Percentiles rank a stretch among this genome's conserved stretches.
phyloP scores from a whole-genome alignment of 2,888 invertebrate genomes.

The Drosophila limbata region DNA sequence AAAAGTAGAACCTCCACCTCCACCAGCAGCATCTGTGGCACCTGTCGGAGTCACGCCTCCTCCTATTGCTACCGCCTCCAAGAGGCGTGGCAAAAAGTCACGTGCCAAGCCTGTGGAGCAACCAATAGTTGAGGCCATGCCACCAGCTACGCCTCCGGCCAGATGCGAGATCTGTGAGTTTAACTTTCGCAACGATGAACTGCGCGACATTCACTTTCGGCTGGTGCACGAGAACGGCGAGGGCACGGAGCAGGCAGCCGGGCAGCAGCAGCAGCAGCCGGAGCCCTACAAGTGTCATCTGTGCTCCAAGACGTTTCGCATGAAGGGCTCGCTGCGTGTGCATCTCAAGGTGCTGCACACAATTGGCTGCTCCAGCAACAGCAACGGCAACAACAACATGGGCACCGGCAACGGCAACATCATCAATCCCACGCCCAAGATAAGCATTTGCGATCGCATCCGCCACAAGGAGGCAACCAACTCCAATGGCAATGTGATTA shows the following conservation, averaged over 20 bases:
- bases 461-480: slow-evolving; percentile 71
- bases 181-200: slow-evolving; percentile 89
- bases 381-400: slow-evolving; percentile 21
- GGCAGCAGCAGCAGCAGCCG: slow-evolving; percentile 60
- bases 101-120: slow-evolving; percentile 46
- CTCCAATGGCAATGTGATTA: slow-evolving; percentile 8
- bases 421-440: slow-evolving; percentile 69
- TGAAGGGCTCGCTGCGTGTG: slow-evolving; percentile 93
- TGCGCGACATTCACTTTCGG: slow-evolving; percentile 91
- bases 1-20: slow-evolving; percentile 13
- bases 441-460: slow-evolving; percentile 82
- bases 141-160: slow-evolving; percentile 45
- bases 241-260: slow-evolving; percentile 9
- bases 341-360: slow-evolving; percentile 92
- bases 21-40: slow-evolving; percentile 19
- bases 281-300: slow-evolving; percentile 88
- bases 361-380: slow-evolving; percentile 65
- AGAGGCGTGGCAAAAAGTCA: slow-evolving; percentile 56
- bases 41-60: slow-evolving; percentile 5
- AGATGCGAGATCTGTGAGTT: slow-evolving; percentile 90
- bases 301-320: slow-evolving; percentile 92
- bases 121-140: background rate
- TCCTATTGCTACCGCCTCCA: slow-evolving; percentile 24
- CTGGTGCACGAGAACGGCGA: slow-evolving; percentile 87
- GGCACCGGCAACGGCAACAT: slow-evolving; percentile 35